phyloP scores from a whole-genome alignment of 2,888 invertebrate genomes.

The Tricholauxania praeusta region DNA sequence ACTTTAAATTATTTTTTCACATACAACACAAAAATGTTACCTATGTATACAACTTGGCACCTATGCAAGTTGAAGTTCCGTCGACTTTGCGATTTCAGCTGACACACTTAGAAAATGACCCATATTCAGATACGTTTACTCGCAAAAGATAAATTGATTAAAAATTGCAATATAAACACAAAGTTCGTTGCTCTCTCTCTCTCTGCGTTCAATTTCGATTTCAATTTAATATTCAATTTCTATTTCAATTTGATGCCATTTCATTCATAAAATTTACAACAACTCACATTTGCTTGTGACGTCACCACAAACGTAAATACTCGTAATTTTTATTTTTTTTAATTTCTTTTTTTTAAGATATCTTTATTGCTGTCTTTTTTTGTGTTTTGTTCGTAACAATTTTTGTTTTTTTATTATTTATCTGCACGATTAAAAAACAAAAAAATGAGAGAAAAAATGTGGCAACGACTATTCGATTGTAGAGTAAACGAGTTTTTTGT shows the following conservation, averaged over 20 bases:
- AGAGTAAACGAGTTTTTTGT: constrained; percentile 36
- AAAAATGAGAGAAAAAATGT: constrained; percentile 4
- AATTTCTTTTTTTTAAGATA: constrained; percentile 5
- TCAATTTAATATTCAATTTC: constrained; percentile 22
- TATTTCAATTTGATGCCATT: too few species aligned
- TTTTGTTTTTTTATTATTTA: constrained; percentile 11
- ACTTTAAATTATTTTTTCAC: too few species aligned
- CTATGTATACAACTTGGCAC: too few species aligned
- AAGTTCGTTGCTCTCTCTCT: constrained; percentile 2
- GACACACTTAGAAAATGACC: too few species aligned
- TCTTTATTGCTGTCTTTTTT: constrained; percentile 5
- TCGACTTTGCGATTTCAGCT: too few species aligned
- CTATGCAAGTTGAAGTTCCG: too few species aligned
- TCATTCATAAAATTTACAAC: neutral
- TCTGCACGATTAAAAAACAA: constrained; percentile 27
- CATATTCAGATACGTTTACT: too few species aligned
- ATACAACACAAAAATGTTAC: too few species aligned
- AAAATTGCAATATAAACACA: too few species aligned
- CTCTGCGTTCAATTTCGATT: constrained; percentile 14
- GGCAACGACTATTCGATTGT: constrained; percentile 29
- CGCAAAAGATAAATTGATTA: too few species aligned
- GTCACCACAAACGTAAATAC: constrained; percentile 19
- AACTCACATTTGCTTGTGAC: constrained; percentile 24
- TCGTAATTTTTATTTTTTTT: neutral
- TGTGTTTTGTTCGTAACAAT: constrained; percentile 19